A percentile compares a stretch with the other conserved stretches of the same genome.
phyloP scores from a whole-genome alignment of 2,888 invertebrate species.

The Eretmocerus hayati region DNA sequence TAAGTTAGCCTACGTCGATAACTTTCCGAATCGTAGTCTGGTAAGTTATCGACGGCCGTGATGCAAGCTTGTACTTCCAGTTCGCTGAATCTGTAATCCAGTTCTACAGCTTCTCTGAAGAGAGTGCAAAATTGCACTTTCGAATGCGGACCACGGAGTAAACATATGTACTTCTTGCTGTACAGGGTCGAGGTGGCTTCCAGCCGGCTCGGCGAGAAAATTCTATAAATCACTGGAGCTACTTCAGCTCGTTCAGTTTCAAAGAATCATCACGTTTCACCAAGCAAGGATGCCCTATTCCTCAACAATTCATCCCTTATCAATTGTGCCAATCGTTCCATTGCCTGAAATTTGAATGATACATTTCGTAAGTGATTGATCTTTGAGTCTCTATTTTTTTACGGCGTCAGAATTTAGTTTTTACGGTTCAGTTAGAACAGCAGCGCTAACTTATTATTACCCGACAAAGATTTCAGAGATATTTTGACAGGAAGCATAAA shows the following conservation, averaged over 20 bases:
- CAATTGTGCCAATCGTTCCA: constrained; percentile 54
- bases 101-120: no score
- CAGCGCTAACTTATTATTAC: no score
- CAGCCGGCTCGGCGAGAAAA: constrained; percentile 6
- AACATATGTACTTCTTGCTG: background rate
- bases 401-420: background rate
- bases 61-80: no score
- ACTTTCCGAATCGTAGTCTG: background rate
- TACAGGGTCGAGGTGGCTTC: constrained; percentile 6
- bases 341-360: constrained; percentile 42
- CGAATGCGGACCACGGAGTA: no score
- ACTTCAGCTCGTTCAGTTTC: background rate
- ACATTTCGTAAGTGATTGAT: background rate
- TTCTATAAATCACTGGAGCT: background rate
- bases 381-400: background rate
- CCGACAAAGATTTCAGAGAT: no score
- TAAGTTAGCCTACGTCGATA: constrained; percentile 4
- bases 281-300: constrained; percentile 26
- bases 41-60: constrained; percentile 14
- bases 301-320: constrained; percentile 54
- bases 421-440: no score
- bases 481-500: no score
- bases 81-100: no score
- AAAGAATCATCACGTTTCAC: constrained; percentile 27
- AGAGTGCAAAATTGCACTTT: no score